A percentile compares a stretch with the other conserved stretches of the same genome.
phyloP scores from a whole-genome alignment of 2,888 invertebrate species.

The Heliothis peltigera region DNA sequence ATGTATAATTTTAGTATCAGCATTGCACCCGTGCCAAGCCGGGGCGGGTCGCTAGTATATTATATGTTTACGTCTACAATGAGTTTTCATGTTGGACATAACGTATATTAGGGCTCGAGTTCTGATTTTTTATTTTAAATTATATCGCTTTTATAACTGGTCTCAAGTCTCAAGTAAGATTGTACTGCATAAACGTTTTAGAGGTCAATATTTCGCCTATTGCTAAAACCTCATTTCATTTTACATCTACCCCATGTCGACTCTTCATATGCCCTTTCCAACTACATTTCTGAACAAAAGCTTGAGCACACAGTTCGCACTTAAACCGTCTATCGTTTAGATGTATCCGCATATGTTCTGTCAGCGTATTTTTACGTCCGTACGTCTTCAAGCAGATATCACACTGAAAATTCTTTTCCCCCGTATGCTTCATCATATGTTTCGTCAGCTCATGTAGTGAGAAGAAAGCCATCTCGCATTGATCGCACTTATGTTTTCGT shows the following conservation, averaged over 20 bases:
- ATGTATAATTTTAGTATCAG: too few relatives aligned
- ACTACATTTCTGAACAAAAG: conserved; percentile 73
- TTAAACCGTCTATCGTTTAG: conserved; percentile 65
- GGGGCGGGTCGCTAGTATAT: too few relatives aligned
- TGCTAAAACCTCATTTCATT: too few relatives aligned
- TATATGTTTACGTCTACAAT: too few relatives aligned
- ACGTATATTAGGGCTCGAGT: too few relatives aligned
- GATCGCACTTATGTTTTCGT: not conserved
- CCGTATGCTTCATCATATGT: conserved; percentile 66
- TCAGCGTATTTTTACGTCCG: conserved; percentile 52
- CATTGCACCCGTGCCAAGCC: too few relatives aligned
- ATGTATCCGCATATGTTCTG: conserved; percentile 68
- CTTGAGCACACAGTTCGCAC: conserved; percentile 64
- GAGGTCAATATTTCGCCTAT: too few relatives aligned
- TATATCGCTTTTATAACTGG: too few relatives aligned
- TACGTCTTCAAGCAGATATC: conserved; percentile 68
- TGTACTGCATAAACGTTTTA: too few relatives aligned
- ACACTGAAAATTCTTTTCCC: conserved; percentile 63
- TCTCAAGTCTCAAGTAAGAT: too few relatives aligned
- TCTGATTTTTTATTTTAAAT: too few relatives aligned
- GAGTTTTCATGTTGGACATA: too few relatives aligned
- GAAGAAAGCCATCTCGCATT: conserved; percentile 69
- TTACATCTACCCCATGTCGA: conserved; percentile 49
- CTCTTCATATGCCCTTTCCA: conserved; percentile 67
- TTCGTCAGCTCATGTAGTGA: conserved; percentile 57